Percentiles rank a stretch among this genome's conserved stretches.
These are phyloP conservation scores for Lithodes maja DNA, from an alignment of 2,888 invertebrate species.

Conservation along the genomic window DNA sequence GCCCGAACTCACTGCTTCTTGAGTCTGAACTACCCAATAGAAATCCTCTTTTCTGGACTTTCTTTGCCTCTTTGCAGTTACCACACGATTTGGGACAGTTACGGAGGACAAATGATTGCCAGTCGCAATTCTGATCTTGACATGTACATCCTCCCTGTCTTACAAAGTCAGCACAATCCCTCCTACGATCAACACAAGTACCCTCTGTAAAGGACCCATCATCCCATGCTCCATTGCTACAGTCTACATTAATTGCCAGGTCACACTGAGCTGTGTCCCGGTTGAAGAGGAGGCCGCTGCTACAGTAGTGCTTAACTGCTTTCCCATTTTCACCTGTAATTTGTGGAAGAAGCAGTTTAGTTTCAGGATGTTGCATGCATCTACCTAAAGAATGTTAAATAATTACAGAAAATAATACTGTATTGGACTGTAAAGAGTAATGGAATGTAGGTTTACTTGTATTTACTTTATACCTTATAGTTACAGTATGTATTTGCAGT, in stretches of 20 bases:
- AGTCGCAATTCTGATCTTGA: slow-evolving; percentile 47
- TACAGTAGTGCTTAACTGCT: slow-evolving; percentile 66
- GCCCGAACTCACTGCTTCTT: slow-evolving; percentile 18
- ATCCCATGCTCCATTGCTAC: slow-evolving; percentile 50
- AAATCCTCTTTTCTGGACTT: background rate
- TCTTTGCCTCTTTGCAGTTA: slow-evolving; percentile 37
- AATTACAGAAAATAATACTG: background rate
- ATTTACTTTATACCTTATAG: background rate
- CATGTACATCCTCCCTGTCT: slow-evolving; percentile 56
- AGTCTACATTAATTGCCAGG: slow-evolving; percentile 70
- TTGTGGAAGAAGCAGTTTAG: too few relatives aligned
- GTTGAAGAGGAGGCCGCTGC: slow-evolving; percentile 69
- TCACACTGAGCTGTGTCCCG: slow-evolving; percentile 69
- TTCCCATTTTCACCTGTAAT: slow-evolving; percentile 55
- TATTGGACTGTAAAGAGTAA: too few relatives aligned
- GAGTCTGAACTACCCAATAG: background rate
- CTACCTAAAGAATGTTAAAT: background rate
- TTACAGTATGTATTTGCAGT: background rate
- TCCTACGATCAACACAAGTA: slow-evolving; percentile 38
- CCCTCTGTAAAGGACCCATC: slow-evolving; percentile 30
- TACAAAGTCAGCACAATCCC: slow-evolving; percentile 50
- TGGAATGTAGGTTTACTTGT: too few relatives aligned
- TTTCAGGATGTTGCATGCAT: too few relatives aligned
- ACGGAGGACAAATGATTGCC: slow-evolving; percentile 53
- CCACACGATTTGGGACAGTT: slow-evolving; percentile 63